A percentile compares a stretch with the other conserved stretches of the same genome.
phyloP scores from a whole-genome alignment of 2,797 vertebrate genomes.

The Danionella dracula region DNA sequence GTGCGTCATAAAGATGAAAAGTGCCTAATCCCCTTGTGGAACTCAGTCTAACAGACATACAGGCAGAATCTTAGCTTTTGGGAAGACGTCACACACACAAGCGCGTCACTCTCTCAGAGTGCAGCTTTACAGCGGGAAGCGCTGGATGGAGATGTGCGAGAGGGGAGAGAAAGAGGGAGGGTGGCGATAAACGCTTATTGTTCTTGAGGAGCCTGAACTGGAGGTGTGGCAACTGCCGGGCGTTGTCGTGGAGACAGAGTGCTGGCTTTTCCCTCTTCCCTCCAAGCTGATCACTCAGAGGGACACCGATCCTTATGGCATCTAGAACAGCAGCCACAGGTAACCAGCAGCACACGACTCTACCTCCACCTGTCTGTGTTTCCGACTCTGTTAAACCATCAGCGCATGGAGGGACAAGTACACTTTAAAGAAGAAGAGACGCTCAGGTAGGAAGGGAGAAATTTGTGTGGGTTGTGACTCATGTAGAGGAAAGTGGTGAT shows the following conservation, averaged over 20 bases:
- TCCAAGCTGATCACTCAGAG: conserved; percentile 45
- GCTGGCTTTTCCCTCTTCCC: conserved; percentile 43
- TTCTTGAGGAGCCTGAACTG: conserved; percentile 48
- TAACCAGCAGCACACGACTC: conserved; percentile 21
- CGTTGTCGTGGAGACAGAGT: conserved; percentile 53
- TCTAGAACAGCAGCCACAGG: conserved; percentile 51
- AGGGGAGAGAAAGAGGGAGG: conserved; percentile 31
- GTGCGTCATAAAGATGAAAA: conserved; percentile 47
- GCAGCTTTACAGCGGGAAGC: conserved; percentile 35
- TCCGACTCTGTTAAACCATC: conserved; percentile 1
- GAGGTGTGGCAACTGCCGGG: conserved; percentile 52
- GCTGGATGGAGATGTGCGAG: conserved; percentile 10
- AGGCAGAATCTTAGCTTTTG: conserved; percentile 41
- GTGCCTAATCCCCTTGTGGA: conserved; percentile 45
- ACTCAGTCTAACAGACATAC: conserved; percentile 42
- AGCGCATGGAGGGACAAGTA: neutral
- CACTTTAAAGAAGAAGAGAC: neutral
- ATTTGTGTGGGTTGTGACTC: conserved; percentile 42
- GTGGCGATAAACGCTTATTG: conserved; percentile 53
- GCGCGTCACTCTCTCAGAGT: conserved; percentile 38
- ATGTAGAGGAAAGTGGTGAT: conserved; percentile 46
- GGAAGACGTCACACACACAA: conserved; percentile 41
- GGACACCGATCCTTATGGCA: conserved; percentile 49
- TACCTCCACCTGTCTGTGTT: neutral
- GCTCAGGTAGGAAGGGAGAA: conserved; percentile 23